Conservation (phyloP, 2,113 vertebrate species). For the Motacilla alba region DNA sequence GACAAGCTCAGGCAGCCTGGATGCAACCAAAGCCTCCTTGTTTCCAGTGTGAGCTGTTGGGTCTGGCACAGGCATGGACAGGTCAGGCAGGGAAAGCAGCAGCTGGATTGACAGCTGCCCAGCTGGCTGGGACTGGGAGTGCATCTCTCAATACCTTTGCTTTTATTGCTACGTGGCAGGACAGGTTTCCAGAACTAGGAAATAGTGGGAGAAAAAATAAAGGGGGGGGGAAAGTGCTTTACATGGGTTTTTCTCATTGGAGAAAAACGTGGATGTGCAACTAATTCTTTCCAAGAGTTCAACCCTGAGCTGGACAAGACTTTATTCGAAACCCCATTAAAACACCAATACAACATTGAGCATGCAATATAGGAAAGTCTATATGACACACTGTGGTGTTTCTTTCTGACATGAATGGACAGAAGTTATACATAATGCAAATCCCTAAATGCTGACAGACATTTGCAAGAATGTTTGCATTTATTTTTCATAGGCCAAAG, state of each 20-base stretch:
- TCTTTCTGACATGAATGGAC: not conserved
- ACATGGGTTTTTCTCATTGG: not conserved
- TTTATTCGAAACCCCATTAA: not conserved
- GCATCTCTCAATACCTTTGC: not conserved
- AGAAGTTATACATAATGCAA: conserved; percentile 7
- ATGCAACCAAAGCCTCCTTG: not conserved
- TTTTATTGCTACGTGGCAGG: not conserved
- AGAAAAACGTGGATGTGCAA: not conserved
- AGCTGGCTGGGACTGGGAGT: not conserved
- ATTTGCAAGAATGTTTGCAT: conserved; percentile 35
- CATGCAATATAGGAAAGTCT: not conserved
- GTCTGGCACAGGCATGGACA: not conserved
- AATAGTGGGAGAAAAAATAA: fast-evolving
- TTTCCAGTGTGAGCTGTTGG: not conserved
- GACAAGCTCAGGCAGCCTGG: not conserved
- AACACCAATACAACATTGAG: not conserved
- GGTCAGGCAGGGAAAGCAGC: not conserved
- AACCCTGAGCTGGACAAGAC: not conserved
- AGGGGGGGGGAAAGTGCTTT: fast-evolving
- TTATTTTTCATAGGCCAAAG: conserved; percentile 55
- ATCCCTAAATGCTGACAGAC: not conserved
- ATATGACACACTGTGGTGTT: not conserved
- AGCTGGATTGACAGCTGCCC: not conserved
- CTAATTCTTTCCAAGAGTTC: not conserved
- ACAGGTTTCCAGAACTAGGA: not conserved